A percentile compares a stretch with the other conserved stretches of the same genome.
Evolutionary conservation across 2,888 invertebrate species (phyloP).

Genomic region (Crioceris asparagi): DNA sequence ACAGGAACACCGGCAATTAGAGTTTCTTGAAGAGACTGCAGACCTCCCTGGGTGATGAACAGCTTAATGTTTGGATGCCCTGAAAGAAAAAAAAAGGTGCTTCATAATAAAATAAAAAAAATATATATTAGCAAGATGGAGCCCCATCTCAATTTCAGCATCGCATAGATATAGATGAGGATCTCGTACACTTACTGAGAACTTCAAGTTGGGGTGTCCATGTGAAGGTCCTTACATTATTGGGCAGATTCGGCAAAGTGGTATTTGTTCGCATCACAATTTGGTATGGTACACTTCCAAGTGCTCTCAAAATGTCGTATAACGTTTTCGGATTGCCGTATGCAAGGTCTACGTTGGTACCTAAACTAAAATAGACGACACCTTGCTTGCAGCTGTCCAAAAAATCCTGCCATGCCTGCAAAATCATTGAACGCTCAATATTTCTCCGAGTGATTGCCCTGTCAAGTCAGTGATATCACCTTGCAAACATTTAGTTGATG

Average conservation of each 20-base stretch:
- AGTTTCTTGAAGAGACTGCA: conserved; percentile 38
- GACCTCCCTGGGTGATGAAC: conserved; percentile 39
- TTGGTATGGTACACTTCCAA: conserved; percentile 33
- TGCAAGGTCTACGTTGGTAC: conserved; percentile 29
- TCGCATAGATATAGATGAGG: too few relatives aligned
- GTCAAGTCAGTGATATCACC: too few relatives aligned
- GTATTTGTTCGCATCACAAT: conserved; percentile 37
- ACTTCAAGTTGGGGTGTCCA: conserved; percentile 36
- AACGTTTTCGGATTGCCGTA: conserved; percentile 25
- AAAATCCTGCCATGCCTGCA: conserved; percentile 29
- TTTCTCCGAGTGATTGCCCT: too few relatives aligned
- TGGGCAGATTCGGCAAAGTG: conserved; percentile 22
- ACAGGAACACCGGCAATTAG: conserved; percentile 36
- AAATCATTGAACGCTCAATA: background rate
- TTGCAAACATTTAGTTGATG: too few relatives aligned
- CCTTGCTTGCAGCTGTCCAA: conserved; percentile 32
- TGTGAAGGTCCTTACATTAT: conserved; percentile 33
- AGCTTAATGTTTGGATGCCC: conserved; percentile 36
- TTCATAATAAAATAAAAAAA: background rate
- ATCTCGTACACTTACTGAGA: conserved; percentile 23
- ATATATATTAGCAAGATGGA: too few relatives aligned
- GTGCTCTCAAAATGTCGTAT: conserved; percentile 28
- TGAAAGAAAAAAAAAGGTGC: conserved; percentile 10
- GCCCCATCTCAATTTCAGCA: too few relatives aligned
- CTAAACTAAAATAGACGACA: conserved; percentile 36